These are phyloP conservation scores for Sinocyclocheilus grahami DNA, from an alignment of 2,113 vertebrate species.

Conservation along the genomic window DNA sequence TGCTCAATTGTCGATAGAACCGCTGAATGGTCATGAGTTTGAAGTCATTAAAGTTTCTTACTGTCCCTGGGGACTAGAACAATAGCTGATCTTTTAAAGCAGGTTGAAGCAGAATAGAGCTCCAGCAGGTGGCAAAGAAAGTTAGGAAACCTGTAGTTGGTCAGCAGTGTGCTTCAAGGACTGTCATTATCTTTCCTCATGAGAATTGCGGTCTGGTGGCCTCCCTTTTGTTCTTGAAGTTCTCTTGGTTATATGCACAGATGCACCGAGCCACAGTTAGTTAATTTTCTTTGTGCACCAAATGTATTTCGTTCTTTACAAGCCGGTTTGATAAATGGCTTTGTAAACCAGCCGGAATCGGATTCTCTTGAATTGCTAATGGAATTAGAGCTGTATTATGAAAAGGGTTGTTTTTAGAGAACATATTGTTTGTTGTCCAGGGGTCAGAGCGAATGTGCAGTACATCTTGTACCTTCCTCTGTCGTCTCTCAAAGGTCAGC, in stretches of 20 bases:
- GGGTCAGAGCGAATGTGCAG: slow-evolving; percentile 23
- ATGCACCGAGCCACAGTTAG: not conserved
- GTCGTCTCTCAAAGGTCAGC: slow-evolving; percentile 20
- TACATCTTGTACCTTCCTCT: slow-evolving; percentile 17
- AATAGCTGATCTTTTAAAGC: slow-evolving; percentile 28
- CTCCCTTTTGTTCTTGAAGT: not conserved
- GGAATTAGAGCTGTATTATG: slow-evolving; percentile 16
- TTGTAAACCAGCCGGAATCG: not conserved
- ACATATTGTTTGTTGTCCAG: slow-evolving; percentile 39
- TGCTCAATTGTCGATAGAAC: not conserved
- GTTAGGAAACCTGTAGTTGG: not conserved
- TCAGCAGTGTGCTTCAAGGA: slow-evolving; percentile 12
- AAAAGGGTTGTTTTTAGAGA: slow-evolving; percentile 27
- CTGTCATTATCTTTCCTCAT: not conserved
- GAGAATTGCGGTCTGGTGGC: not conserved
- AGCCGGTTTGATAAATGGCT: slow-evolving; percentile 26
- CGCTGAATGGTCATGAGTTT: not conserved
- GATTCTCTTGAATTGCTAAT: slow-evolving; percentile 27
- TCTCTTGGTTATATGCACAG: slow-evolving; percentile 18
- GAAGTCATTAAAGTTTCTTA: slow-evolving; percentile 15
- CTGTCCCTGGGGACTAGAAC: not conserved
- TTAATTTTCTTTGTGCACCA: slow-evolving; percentile 13
- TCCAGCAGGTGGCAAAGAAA: slow-evolving; percentile 13
- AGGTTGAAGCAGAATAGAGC: not conserved
- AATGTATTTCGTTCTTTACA: not conserved